Evolutionary conservation across 2,888 invertebrate genomes (phyloP).

Genomic region (Lasiommata megera): DNA sequence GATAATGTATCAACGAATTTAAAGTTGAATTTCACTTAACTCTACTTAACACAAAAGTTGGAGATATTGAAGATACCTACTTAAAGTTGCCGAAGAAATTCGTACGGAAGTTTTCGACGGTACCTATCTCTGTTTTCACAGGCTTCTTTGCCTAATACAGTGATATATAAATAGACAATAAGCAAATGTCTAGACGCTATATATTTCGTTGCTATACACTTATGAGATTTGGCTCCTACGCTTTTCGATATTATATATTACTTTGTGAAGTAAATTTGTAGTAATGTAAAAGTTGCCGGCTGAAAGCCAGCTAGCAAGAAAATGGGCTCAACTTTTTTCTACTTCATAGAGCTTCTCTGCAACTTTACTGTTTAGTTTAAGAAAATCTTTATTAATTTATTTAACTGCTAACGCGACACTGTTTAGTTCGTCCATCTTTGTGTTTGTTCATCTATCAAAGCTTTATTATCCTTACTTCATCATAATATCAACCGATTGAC

Average conservation of each 20-base stretch:
- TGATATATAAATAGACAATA: neutral
- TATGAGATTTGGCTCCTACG: neutral
- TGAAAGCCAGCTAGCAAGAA: neutral
- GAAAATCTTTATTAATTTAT: neutral
- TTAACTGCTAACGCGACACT: too few species aligned
- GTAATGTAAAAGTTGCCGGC: conserved; percentile 14
- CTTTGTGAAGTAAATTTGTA: conserved; percentile 14
- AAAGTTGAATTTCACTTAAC: too few species aligned
- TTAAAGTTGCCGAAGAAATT: too few species aligned
- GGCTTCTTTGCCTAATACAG: neutral
- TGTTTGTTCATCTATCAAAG: too few species aligned
- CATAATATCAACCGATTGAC: too few species aligned
- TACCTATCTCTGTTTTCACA: too few species aligned
- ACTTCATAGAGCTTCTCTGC: neutral
- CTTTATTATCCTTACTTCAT: too few species aligned
- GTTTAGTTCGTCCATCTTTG: too few species aligned
- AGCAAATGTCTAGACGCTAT: neutral
- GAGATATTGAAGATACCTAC: too few species aligned
- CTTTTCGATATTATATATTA: conserved; percentile 14
- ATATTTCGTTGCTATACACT: neutral
- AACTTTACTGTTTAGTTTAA: neutral
- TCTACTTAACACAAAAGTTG: too few species aligned
- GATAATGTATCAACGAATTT: too few species aligned
- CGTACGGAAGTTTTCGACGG: too few species aligned
- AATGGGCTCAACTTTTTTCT: conserved; percentile 8